Conservation (phyloP, 2,888 invertebrate genomes). For the Xanthorhoe spadicearia region DNA sequence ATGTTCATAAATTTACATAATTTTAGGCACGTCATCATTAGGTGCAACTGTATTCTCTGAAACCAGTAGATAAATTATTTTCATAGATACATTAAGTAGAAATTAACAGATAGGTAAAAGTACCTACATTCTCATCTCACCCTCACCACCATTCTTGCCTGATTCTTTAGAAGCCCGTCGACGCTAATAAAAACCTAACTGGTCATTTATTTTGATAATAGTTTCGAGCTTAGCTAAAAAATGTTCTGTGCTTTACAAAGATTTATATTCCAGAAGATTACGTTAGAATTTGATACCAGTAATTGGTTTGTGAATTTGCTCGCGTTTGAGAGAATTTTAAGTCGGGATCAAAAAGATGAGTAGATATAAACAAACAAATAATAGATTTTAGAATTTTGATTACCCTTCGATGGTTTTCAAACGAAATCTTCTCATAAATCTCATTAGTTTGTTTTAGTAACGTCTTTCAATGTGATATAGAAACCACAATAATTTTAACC, state of each 20-base stretch:
- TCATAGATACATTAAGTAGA: too few species aligned
- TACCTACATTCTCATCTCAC: too few species aligned
- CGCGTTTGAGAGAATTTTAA: not conserved
- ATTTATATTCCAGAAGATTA: not conserved
- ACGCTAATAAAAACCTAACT: too few species aligned
- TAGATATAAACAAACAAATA: not conserved
- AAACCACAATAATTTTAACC: constrained; percentile 15
- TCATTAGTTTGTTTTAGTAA: too few species aligned
- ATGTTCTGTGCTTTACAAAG: not conserved
- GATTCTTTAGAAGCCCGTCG: too few species aligned
- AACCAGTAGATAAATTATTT: too few species aligned
- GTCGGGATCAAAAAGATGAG: not conserved
- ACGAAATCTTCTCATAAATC: not conserved
- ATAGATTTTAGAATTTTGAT: not conserved
- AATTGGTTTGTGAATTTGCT: not conserved
- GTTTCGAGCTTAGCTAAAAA: too few species aligned
- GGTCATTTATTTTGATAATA: too few species aligned
- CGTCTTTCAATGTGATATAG: not conserved
- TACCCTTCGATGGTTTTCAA: not conserved
- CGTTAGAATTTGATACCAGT: not conserved
- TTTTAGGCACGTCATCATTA: not conserved
- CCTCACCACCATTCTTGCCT: too few species aligned
- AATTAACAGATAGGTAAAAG: too few species aligned
- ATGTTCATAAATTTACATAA: not conserved
- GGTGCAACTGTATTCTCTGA: too few species aligned